Evolutionary conservation across 1,140 invertebrate genomes (phyloP), one percentile per base, ranked within the genome.

Genomic region (Tetramorium alpestre): DNA sequence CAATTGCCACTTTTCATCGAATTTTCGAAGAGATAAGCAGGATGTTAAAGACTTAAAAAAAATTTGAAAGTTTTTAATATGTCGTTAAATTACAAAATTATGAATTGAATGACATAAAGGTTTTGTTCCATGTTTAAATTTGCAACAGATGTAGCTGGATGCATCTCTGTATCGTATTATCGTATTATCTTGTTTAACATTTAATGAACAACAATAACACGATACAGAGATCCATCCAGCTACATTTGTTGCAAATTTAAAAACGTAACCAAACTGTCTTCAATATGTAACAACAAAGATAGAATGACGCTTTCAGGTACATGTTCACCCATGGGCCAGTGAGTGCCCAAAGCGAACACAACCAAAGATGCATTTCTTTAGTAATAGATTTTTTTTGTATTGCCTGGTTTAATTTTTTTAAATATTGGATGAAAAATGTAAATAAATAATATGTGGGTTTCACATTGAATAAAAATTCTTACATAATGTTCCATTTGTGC

Each of bases 401-500:
- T n/a, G 10, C n/a, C 3, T 28, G 28, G 13, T 78, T 28, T 10
- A 44, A 5, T 56, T 54, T 75, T 54, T 1, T 38, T 60, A 18
- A 33, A 33, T 28, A 51, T 18, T 58, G 11, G 13, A 33, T 13
- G 18, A 38, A 62, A 56, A 22, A 69, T 72, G 47, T 58, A 54
- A 44, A 51, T 51, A 22, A 41, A n/a, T 75, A 7, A n/a, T n/a
- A 77, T 77, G 62, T 33, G 41, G 60, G 18, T 1, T 56, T 16
- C 7, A 56, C 33, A 13, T 51, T 84, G 33, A 77, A 56, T 65
- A 47, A 60, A 51, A 5, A 64, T 41, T 25, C 2, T n/a, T 44
- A 38, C 22, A 51, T 64, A 51, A 44, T 22, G 62, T 69, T 89
- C 28, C 80, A 25, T 77, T 69, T 89, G 94, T 95, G 47, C 90